Conservation (phyloP, 2,797 vertebrate species). For the Melanotaenia boesemani region DNA sequence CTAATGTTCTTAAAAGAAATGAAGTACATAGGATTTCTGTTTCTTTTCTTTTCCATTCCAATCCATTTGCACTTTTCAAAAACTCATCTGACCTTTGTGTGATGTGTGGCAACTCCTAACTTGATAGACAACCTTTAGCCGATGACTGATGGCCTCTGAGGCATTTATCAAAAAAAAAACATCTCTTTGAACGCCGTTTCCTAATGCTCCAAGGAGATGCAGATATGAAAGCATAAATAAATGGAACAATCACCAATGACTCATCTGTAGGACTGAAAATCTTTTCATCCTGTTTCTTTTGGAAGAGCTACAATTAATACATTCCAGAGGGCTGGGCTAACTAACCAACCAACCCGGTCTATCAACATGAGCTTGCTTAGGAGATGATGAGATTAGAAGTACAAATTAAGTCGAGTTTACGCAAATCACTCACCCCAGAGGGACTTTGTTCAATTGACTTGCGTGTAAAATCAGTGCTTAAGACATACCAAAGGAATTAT, state of each 20-base stretch:
- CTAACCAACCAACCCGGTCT: slow-evolving; percentile 67
- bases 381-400: slow-evolving; percentile 52
- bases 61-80: not conserved
- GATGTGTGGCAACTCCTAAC: not conserved
- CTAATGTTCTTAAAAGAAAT: not conserved
- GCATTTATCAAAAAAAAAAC: slow-evolving; percentile 28
- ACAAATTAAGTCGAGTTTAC: slow-evolving; percentile 38
- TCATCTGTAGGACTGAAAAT: slow-evolving; percentile 67
- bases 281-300: slow-evolving; percentile 62
- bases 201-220: slow-evolving; percentile 48
- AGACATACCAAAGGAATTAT: slow-evolving; percentile 1
- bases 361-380: slow-evolving; percentile 57
- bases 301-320: slow-evolving; percentile 71
- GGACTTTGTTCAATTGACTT: slow-evolving; percentile 3
- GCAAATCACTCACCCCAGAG: not conserved
- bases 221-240: slow-evolving; percentile 63
- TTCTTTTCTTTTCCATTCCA: not conserved
- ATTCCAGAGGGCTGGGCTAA: slow-evolving; percentile 70
- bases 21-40: not conserved
- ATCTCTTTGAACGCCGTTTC: slow-evolving; percentile 57
- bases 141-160: slow-evolving; percentile 32
- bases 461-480: not conserved
- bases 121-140: slow-evolving; percentile 9
- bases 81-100: not conserved
- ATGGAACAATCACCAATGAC: slow-evolving; percentile 63